A percentile compares a stretch with the other conserved stretches of the same genome.
Conservation (phyloP, 1,140 invertebrate species). For the Heliothis subflexa region DNA sequence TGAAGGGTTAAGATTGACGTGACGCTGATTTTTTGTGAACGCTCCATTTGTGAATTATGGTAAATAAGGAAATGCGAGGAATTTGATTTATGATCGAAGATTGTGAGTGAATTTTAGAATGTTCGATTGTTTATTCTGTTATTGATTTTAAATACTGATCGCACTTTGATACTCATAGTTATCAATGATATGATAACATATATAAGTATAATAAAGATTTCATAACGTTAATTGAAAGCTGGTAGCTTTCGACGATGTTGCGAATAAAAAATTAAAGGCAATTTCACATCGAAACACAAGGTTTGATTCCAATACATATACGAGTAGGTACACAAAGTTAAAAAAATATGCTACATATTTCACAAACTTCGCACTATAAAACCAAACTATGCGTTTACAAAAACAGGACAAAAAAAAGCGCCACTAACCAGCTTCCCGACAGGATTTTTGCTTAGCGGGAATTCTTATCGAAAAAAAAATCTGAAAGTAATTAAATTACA, state of each 20-base stretch:
- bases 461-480: slow-evolving; percentile 75
- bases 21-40: slow-evolving; percentile 40
- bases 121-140: neutral
- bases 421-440: slow-evolving; percentile 21
- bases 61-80: slow-evolving; percentile 39
- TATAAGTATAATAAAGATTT: too few relatives aligned
- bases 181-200: too few relatives aligned
- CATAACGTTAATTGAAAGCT: too few relatives aligned
- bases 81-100: slow-evolving; percentile 14
- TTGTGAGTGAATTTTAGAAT: neutral
- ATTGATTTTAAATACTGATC: neutral
- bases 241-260: too few relatives aligned
- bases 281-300: too few relatives aligned
- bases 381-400: neutral
- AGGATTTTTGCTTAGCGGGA: slow-evolving; percentile 40
- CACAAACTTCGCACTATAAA: neutral
- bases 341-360: neutral
- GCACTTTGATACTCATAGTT: too few relatives aligned
- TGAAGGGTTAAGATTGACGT: slow-evolving; percentile 68
- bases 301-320: too few relatives aligned
- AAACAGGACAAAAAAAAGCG: neutral
- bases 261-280: too few relatives aligned
- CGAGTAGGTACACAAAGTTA: too few relatives aligned
- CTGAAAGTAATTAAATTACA: slow-evolving; percentile 72
- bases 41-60: slow-evolving; percentile 35